Conservation (phyloP, 2,888 invertebrate genomes). For the Nomada ferruginata region DNA sequence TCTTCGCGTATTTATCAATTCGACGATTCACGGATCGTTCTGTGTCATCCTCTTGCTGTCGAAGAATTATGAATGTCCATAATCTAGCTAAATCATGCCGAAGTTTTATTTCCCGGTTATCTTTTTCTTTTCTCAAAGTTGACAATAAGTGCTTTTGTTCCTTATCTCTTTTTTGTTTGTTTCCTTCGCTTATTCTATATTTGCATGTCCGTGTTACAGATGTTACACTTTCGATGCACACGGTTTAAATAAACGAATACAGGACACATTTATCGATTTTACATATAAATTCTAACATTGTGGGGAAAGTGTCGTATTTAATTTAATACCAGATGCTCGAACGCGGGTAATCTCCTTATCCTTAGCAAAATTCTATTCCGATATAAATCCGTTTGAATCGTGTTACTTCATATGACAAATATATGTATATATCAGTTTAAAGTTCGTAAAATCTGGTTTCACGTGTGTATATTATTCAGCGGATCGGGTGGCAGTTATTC, state of each 20-base stretch:
- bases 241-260: constrained; percentile 44
- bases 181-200: constrained; percentile 35
- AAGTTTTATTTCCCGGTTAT: constrained; percentile 20
- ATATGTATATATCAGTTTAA: constrained; percentile 6
- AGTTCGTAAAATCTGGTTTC: constrained; percentile 15
- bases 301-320: constrained; percentile 29
- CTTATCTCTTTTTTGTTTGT: not conserved
- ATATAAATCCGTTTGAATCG: constrained; percentile 11
- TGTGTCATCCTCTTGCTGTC: constrained; percentile 32
- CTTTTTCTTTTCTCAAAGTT: constrained; percentile 19
- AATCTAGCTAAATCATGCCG: constrained; percentile 55
- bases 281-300: constrained; percentile 28
- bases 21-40: constrained; percentile 51
- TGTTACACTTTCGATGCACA: constrained; percentile 26
- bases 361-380: constrained; percentile 56
- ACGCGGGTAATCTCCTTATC: constrained; percentile 44
- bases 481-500: constrained; percentile 26
- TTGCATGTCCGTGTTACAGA: constrained; percentile 28
- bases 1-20: constrained; percentile 59
- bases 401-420: constrained; percentile 35
- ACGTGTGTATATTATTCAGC: constrained; percentile 20
- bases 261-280: constrained; percentile 48
- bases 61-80: constrained; percentile 45
- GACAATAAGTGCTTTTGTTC: constrained; percentile 34
- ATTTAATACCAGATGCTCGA: constrained; percentile 38